Evolutionary conservation across 2,888 invertebrate genomes (phyloP).

Genomic region (Trichopria drosophilae): DNA sequence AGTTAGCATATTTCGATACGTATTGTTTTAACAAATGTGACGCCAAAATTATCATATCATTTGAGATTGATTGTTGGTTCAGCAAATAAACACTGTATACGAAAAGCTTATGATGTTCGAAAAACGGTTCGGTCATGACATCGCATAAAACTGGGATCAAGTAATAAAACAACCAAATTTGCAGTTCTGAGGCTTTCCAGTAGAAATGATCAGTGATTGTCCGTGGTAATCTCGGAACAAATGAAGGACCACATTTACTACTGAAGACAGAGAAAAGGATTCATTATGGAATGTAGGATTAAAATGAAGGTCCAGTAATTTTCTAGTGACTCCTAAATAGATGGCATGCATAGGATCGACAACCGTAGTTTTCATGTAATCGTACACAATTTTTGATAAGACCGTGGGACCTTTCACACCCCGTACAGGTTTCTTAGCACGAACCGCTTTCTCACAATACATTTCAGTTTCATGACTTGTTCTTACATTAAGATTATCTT

Average conservation of each 20-base stretch:
- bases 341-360: slow-evolving; percentile 28
- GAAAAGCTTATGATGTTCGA: slow-evolving; percentile 26
- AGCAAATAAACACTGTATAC: slow-evolving; percentile 23
- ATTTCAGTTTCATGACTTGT: slow-evolving; percentile 15
- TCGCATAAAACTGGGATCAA: slow-evolving; percentile 27
- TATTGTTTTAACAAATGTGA: slow-evolving; percentile 15
- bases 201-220: slow-evolving; percentile 22
- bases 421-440: slow-evolving; percentile 4
- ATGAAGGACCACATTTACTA: no score
- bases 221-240: slow-evolving; percentile 25
- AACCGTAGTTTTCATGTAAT: slow-evolving; percentile 18
- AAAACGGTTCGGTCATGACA: slow-evolving; percentile 26
- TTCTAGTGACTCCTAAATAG: slow-evolving; percentile 20
- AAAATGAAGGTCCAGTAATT: no score
- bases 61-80: slow-evolving; percentile 20
- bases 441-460: neutral
- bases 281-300: no score
- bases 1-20: slow-evolving; percentile 20
- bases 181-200: slow-evolving; percentile 31
- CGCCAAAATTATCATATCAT: slow-evolving; percentile 15
- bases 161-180: slow-evolving; percentile 28
- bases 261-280: no score
- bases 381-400: slow-evolving; percentile 14
- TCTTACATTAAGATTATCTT: slow-evolving; percentile 7
- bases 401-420: slow-evolving; percentile 24